These are phyloP conservation scores for Ploceus nigricollis DNA, from an alignment of 2,113 vertebrate genomes.

Conservation along the genomic window DNA sequence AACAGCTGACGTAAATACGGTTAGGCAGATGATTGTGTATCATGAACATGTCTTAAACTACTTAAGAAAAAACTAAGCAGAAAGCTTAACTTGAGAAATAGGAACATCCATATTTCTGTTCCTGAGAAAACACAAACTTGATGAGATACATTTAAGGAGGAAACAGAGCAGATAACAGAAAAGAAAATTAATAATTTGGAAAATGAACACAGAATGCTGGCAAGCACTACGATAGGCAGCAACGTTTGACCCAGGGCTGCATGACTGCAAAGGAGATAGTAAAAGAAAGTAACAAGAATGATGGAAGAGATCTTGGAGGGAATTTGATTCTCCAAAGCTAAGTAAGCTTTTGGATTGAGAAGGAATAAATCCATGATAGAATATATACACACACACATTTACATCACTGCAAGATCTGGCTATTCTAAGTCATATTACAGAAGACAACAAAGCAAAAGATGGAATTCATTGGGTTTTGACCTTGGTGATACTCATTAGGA, in stretches of 20 bases:
- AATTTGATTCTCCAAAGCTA: background rate
- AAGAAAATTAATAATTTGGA: background rate
- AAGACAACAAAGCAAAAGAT: background rate
- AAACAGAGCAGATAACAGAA: background rate
- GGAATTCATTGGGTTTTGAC: background rate
- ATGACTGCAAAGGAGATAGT: background rate
- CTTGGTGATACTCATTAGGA: background rate
- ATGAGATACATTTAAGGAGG: background rate
- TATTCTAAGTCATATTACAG: background rate
- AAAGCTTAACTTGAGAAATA: background rate
- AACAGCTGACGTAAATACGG: conserved; percentile 23
- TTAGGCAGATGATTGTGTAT: background rate
- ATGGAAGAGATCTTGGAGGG: background rate
- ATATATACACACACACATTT: fast-evolving
- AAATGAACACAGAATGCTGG: background rate
- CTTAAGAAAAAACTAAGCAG: background rate
- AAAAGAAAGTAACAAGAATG: background rate
- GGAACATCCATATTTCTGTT: background rate
- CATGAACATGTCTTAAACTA: background rate
- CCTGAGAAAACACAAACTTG: background rate
- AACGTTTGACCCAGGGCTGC: fast-evolving
- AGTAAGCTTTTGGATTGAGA: background rate
- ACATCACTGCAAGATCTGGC: background rate
- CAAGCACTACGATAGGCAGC: background rate
- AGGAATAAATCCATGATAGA: background rate